phyloP scores from a whole-genome alignment of 2,888 invertebrate species.

The Neoascia interrupta region DNA sequence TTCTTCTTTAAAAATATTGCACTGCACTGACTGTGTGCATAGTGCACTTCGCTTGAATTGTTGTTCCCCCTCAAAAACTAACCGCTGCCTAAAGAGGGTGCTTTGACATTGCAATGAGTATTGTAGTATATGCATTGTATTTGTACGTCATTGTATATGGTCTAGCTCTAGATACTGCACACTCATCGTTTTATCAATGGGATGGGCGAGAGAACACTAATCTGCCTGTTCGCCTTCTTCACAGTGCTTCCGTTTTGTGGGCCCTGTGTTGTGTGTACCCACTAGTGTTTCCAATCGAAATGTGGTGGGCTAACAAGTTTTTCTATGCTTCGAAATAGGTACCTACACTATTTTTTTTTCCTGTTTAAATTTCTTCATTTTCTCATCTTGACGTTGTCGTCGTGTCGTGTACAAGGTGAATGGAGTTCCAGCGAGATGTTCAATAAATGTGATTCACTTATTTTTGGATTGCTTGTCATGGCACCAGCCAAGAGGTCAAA shows the following conservation, averaged over 20 bases:
- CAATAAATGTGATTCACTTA: slow-evolving; percentile 43
- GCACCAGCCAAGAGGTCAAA: slow-evolving; percentile 16
- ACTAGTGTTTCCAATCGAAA: slow-evolving; percentile 44
- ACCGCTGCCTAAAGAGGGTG: slow-evolving; percentile 15
- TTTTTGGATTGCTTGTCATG: slow-evolving; percentile 19
- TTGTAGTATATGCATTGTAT: no score
- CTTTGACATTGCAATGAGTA: slow-evolving; percentile 13
- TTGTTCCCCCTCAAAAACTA: slow-evolving; percentile 20
- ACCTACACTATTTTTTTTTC: slow-evolving; percentile 13
- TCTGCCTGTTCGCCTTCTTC: slow-evolving; percentile 36
- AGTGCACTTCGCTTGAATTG: slow-evolving; percentile 36
- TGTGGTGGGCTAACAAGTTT: slow-evolving; percentile 61
- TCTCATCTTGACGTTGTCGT: no score
- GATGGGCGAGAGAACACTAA: slow-evolving; percentile 53
- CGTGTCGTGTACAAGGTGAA: slow-evolving; percentile 17
- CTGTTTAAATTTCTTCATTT: no score
- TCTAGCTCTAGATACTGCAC: slow-evolving; percentile 43
- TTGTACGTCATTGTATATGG: no score
- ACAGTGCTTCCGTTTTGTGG: slow-evolving; percentile 53
- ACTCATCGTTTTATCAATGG: slow-evolving; percentile 65
- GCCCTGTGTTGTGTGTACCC: slow-evolving; percentile 26
- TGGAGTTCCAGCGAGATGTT: slow-evolving; percentile 18
- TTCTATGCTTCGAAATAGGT: slow-evolving; percentile 18
- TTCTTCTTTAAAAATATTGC: not conserved
- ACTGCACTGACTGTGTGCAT: slow-evolving; percentile 17